phyloP scores from a whole-genome alignment of 2,797 vertebrate genomes.

The Poeciliopsis paucimaculata region DNA sequence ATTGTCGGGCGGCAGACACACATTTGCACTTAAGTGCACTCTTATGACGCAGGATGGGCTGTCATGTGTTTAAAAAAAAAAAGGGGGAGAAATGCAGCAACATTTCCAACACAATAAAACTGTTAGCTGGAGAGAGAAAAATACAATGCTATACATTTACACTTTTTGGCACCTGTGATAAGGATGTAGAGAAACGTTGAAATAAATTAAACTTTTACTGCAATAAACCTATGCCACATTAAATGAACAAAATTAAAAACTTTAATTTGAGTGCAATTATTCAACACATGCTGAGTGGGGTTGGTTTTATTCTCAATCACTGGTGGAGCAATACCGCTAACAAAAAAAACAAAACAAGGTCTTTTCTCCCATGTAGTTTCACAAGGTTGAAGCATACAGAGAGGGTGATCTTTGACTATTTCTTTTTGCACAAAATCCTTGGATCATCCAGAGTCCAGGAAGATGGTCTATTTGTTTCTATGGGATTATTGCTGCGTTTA shows the following conservation, averaged over 20 bases:
- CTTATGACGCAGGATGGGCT: slow-evolving; percentile 42
- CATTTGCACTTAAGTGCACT: slow-evolving; percentile 66
- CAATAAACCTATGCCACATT: not conserved
- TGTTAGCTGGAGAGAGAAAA: slow-evolving; percentile 7
- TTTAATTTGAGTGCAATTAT: not conserved
- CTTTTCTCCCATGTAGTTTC: not conserved
- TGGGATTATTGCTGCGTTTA: not conserved
- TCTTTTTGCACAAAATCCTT: not conserved
- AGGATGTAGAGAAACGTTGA: not conserved
- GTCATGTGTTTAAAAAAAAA: slow-evolving; percentile 4
- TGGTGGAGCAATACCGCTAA: not conserved
- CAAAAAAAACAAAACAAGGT: not conserved
- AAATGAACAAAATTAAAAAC: not conserved
- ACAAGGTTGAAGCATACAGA: not conserved
- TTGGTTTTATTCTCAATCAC: not conserved
- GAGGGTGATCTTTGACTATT: not conserved
- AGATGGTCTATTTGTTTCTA: not conserved
- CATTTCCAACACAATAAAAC: slow-evolving; percentile 32
- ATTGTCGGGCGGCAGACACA: slow-evolving; percentile 55
- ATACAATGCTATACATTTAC: not conserved
- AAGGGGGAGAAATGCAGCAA: slow-evolving; percentile 19
- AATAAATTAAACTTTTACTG: not conserved
- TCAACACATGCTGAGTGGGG: not conserved
- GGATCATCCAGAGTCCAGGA: not conserved
- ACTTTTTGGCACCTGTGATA: not conserved